Base-by-base conservation (phyloP, 1,140 invertebrate species). In the Acromyrmex heyeri region DNA sequence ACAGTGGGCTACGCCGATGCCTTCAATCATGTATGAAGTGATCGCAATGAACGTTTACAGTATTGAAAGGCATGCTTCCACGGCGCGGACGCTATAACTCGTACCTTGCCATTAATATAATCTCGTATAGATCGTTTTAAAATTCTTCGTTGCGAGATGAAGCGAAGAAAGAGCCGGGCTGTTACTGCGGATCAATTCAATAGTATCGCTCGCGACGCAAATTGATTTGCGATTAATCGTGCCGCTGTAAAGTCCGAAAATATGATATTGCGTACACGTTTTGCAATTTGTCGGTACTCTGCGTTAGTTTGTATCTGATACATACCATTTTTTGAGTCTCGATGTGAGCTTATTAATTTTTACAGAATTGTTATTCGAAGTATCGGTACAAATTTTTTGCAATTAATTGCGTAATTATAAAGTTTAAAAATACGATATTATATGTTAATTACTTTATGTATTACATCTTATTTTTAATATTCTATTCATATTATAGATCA, bases 11-110 rank as follows among this genome's bases (percentile, higher is more conserved):
- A 78, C 75, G 67, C 82, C 75, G 55, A 73, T 87, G 81, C 53
- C 81, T 87, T 87, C 86, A 89, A 87, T 90, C 86, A 87, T 70
- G 86, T 90, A 88, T 79, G 62, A 91, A 79, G 86, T 59, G 88
- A 88, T 86, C 86, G 79, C 55, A 70, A 55, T 69, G 82, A 79
- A 88, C 75, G 73, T 91, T 85, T 85, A 62, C 67, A 67, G 76
- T 85, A 85, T 85, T 61, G 59, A 82, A 88, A 90, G 82, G 55
- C 73, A 18, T 70, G 65, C 69, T 76, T 76, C 67, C 34, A 69
- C 34, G 67, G 61, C 24, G 61, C 24, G 64, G 50, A 62, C 30
- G 59, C 76, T 87, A 82, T 88, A 88, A 81, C 83, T 85, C 85
- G 59, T 87, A 78, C 82, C 83, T 73, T 79, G 73, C 75, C 69